Evolutionary conservation across 1,140 invertebrate genomes (phyloP).

Genomic region (Grapholita molesta): DNA sequence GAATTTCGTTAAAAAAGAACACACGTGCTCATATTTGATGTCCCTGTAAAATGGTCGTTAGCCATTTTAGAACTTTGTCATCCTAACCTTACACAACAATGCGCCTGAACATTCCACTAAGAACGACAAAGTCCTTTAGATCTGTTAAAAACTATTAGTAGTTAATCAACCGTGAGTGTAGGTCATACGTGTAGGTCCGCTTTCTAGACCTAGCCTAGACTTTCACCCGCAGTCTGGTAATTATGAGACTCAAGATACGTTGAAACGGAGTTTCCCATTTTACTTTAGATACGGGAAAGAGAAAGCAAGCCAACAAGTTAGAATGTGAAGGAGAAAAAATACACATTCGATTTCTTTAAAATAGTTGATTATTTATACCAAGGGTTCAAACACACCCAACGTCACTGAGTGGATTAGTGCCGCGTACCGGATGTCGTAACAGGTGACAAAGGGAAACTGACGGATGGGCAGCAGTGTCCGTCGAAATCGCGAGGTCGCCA

Average conservation of each 20-base stretch:
- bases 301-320: not conserved
- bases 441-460: too few relatives aligned
- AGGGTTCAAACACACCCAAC: too few relatives aligned
- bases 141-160: not conserved
- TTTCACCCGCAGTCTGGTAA: conserved; percentile 6
- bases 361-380: too few relatives aligned
- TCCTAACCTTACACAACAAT: not conserved
- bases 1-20: too few relatives aligned
- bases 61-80: not conserved
- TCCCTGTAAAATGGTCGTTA: too few relatives aligned
- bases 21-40: too few relatives aligned
- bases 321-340: not conserved
- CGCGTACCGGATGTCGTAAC: too few relatives aligned
- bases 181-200: conserved; percentile 4
- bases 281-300: not conserved
- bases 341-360: too few relatives aligned
- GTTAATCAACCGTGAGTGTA: not conserved
- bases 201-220: conserved; percentile 15
- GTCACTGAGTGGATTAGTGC: too few relatives aligned
- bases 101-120: not conserved
- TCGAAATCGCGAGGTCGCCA: too few relatives aligned
- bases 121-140: not conserved
- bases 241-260: not conserved
- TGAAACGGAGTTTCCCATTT: not conserved
- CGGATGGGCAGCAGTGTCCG: too few relatives aligned